Conservation (phyloP, 2,888 invertebrate genomes). For the Poecilus cupreus region DNA sequence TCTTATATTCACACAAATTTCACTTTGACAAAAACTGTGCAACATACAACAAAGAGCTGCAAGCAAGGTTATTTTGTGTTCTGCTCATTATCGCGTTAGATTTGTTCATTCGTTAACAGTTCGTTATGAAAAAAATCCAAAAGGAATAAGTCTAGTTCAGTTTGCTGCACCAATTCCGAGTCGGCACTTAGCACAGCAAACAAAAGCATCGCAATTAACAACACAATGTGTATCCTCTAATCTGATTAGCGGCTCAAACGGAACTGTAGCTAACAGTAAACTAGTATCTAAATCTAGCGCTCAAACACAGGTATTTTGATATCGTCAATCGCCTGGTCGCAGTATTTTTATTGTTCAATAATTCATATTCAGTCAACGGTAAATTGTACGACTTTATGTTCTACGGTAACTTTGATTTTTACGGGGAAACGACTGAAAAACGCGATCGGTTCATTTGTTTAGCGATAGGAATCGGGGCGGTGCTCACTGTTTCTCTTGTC, state of each 20-base stretch:
- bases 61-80: constrained; percentile 37
- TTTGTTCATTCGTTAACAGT: constrained; percentile 45
- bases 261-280: constrained; percentile 56
- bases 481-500: no score
- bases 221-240: constrained; percentile 53
- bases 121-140: constrained; percentile 44
- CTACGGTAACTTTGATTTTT: no score
- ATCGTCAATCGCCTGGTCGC: constrained; percentile 43
- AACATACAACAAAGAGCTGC: constrained; percentile 19
- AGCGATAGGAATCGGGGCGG: no score
- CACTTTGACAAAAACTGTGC: constrained; percentile 31
- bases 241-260: constrained; percentile 53
- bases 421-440: no score
- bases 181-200: constrained; percentile 45
- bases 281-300: constrained; percentile 23
- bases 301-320: constrained; percentile 54
- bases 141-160: constrained; percentile 4
- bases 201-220: constrained; percentile 54
- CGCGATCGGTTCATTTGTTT: no score
- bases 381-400: constrained; percentile 18
- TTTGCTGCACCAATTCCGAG: constrained; percentile 14
- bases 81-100: constrained; percentile 44
- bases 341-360: constrained; percentile 50
- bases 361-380: constrained; percentile 55
- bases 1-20: constrained; percentile 25